Base-by-base conservation (phyloP, 2,797 vertebrate genomes). In the Luscinia luscinia region DNA sequence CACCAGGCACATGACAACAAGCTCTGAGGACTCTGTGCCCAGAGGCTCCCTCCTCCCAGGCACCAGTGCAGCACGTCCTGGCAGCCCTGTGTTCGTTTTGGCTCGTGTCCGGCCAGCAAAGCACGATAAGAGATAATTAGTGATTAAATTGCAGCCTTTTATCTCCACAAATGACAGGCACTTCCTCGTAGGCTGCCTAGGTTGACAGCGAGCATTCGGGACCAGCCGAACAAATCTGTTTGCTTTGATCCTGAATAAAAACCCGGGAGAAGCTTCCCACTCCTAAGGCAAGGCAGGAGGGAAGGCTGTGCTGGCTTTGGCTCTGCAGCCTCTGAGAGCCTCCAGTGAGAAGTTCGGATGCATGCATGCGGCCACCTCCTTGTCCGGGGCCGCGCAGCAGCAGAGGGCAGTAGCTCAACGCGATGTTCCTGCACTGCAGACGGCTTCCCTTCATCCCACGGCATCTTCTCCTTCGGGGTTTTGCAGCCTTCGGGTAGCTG, bases 351-450 rank as follows among this genome's bases (percentile, higher is more conserved):
- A 90, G 34, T 69, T 92, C 63, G 48, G 57, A 66, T 41, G 69
- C 14, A 11, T 67, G 57, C 48, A 6, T 38, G 38, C 4, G 0
- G n/a, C 20, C 41, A 3, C 4, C 64, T 41, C 38, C 54, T 12
- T 10, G 5, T 2, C 62, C 9, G 9, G 5, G 49, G 26, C 49
- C 0, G 3, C 22, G 0, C 28, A 77, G 94, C 97, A 94, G 94
- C 93, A 94, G 96, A 97, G 96, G 97, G 96, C 97, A 97, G 96
- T 12, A 95, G 88, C 86, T 96, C 64, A 58, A 61, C 93, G 2
- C 2, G 88, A 55, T 91, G 80, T 73, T 27, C 57, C 77, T 48
- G 12, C 36, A 1, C 61, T 5, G 24, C 86, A 81, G 77, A n/a
- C 19, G 1, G 38, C 70, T 89, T 17, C 74, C 88, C 79, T 45